Percentiles rank a stretch among this genome's conserved stretches.
phyloP scores from a whole-genome alignment of 2,113 vertebrate genomes.

The Pelecanoides urinatrix region DNA sequence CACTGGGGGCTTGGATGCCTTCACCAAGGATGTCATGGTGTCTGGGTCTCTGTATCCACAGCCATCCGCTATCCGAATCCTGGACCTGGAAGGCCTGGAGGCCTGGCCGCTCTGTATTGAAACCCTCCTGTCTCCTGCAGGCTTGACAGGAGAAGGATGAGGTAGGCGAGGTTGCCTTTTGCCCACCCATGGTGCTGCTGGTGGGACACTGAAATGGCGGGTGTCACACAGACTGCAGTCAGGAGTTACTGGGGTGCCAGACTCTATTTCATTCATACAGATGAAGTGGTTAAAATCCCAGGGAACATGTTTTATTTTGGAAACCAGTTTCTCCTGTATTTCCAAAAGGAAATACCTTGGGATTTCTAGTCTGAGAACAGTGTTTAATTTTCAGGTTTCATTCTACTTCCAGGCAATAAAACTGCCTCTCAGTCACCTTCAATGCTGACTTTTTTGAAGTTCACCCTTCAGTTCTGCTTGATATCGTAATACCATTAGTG shows the following conservation, averaged over 20 bases:
- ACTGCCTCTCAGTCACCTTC: neutral
- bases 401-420: neutral
- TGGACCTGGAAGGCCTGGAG: neutral
- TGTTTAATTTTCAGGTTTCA: neutral
- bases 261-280: neutral
- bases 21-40: neutral
- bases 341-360: neutral
- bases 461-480: conserved; percentile 25
- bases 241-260: neutral
- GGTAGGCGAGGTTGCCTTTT: neutral
- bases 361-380: neutral
- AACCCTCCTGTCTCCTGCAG: neutral
- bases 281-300: neutral
- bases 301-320: rapidly evolving
- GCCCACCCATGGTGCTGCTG: neutral
- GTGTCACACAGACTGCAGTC: neutral
- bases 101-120: neutral
- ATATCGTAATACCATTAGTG: neutral
- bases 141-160: neutral
- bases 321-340: neutral
- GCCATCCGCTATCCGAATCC: neutral
- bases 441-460: neutral
- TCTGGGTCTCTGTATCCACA: neutral
- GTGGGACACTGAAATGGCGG: neutral
- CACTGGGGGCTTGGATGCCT: rapidly evolving